These are phyloP conservation scores for Campaea margaritaria DNA, from an alignment of 2,888 invertebrate species.

Conservation along the genomic window DNA sequence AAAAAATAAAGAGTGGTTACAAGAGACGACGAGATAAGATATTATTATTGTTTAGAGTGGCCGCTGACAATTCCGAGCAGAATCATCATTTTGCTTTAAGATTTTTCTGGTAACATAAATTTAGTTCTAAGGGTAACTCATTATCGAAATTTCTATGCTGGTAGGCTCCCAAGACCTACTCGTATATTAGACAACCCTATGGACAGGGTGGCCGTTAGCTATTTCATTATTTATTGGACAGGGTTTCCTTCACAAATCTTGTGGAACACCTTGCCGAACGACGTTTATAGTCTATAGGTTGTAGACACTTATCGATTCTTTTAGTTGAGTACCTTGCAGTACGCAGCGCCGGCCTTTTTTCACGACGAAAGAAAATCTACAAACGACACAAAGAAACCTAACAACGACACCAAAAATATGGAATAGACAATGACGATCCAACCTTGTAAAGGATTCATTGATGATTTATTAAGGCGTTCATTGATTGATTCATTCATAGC, in stretches of 20 bases:
- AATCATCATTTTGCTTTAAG: too few relatives aligned
- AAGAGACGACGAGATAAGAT: too few relatives aligned
- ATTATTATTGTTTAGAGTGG: too few relatives aligned
- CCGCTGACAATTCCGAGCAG: too few relatives aligned
- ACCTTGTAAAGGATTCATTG: slow-evolving; percentile 6
- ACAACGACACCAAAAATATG: too few relatives aligned
- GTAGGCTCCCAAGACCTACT: neutral
- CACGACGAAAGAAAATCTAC: too few relatives aligned
- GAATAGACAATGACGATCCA: neutral
- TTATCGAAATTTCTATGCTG: too few relatives aligned
- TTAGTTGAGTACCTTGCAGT: slow-evolving; percentile 13
- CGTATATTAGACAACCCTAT: neutral
- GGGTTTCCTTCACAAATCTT: slow-evolving; percentile 7
- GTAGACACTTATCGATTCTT: slow-evolving; percentile 21
- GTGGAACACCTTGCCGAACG: slow-evolving; percentile 4
- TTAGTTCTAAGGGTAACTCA: neutral
- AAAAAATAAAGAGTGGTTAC: too few relatives aligned
- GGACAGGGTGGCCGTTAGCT: neutral
- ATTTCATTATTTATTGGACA: neutral
- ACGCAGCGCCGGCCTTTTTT: too few relatives aligned
- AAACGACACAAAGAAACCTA: too few relatives aligned
- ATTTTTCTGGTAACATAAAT: too few relatives aligned
- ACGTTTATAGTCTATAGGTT: slow-evolving; percentile 18
- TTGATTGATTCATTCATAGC: slow-evolving; percentile 20
- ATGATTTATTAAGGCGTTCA: slow-evolving; percentile 4